A percentile compares a stretch with the other conserved stretches of the same genome.
Conservation (phyloP, 2,888 invertebrate genomes). For the Augiades crinisus region DNA sequence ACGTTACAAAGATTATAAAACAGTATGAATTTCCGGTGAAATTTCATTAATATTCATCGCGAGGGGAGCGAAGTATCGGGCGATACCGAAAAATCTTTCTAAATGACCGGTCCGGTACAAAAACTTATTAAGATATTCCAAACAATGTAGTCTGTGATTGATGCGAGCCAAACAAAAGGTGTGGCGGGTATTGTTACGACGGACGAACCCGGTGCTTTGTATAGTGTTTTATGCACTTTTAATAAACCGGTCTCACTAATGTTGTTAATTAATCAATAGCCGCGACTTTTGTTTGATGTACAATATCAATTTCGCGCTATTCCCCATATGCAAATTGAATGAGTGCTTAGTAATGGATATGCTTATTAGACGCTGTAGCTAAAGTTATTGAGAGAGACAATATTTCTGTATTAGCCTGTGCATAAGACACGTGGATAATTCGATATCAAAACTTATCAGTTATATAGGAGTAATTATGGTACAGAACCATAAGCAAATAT, state of each 20-base stretch:
- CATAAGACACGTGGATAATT: too few species aligned
- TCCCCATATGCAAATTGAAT: slow-evolving; percentile 18
- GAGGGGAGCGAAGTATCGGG: slow-evolving; percentile 41
- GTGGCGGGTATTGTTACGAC: slow-evolving; percentile 56
- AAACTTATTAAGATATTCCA: slow-evolving; percentile 78
- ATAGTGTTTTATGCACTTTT: slow-evolving; percentile 63
- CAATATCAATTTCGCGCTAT: slow-evolving; percentile 35
- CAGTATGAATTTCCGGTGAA: background rate
- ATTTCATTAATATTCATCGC: slow-evolving; percentile 56
- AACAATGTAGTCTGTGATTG: slow-evolving; percentile 72
- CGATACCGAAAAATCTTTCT: slow-evolving; percentile 67
- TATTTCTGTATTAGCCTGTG: background rate
- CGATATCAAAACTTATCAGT: too few species aligned
- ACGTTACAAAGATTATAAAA: too few species aligned
- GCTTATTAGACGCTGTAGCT: too few species aligned
- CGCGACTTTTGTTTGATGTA: slow-evolving; percentile 44
- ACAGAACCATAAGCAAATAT: too few species aligned
- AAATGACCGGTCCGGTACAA: slow-evolving; percentile 74
- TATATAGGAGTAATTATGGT: too few species aligned
- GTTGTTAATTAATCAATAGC: slow-evolving; percentile 68
- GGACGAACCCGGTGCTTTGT: slow-evolving; percentile 50
- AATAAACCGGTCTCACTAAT: slow-evolving; percentile 69
- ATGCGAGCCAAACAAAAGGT: slow-evolving; percentile 71
- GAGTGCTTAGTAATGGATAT: background rate
- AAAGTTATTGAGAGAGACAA: too few species aligned